Percentiles rank a stretch among this genome's conserved stretches.
Conservation (phyloP, 2,113 vertebrate genomes). For the Pardalotus punctatus region DNA sequence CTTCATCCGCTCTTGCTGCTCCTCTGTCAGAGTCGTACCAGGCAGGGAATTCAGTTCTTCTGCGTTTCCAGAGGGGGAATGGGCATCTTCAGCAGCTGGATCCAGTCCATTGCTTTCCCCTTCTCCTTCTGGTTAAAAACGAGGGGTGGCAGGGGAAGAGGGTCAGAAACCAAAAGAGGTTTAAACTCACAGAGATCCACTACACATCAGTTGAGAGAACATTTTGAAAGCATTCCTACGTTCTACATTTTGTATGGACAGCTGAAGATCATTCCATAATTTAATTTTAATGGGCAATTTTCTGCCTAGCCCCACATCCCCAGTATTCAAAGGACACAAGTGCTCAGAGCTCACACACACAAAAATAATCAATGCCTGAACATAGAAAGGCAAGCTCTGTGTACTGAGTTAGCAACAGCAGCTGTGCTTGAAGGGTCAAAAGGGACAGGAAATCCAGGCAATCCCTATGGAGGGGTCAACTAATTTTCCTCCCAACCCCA, state of each 20-base stretch:
- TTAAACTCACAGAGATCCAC: not conserved
- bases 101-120: not conserved
- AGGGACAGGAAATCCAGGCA: not conserved
- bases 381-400: not conserved
- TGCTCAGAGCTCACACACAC: not conserved
- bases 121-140: constrained; percentile 12
- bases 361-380: not conserved
- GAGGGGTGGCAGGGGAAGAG: not conserved
- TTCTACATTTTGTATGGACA: not conserved
- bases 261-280: not conserved
- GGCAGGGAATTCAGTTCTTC: not conserved
- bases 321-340: not conserved
- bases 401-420: not conserved
- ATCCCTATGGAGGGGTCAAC: not conserved
- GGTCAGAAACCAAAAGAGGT: not conserved
- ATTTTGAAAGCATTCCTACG: not conserved
- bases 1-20: constrained; percentile 83
- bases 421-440: not conserved
- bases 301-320: not conserved
- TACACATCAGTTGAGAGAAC: not conserved
- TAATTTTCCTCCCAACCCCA: not conserved
- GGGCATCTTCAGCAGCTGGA: constrained; percentile 16
- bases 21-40: constrained; percentile 77
- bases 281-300: not conserved
- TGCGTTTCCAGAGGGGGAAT: not conserved